These are phyloP conservation scores for Megaleporinus macrocephalus DNA, from an alignment of 2,113 vertebrate genomes.

Conservation along the genomic window DNA sequence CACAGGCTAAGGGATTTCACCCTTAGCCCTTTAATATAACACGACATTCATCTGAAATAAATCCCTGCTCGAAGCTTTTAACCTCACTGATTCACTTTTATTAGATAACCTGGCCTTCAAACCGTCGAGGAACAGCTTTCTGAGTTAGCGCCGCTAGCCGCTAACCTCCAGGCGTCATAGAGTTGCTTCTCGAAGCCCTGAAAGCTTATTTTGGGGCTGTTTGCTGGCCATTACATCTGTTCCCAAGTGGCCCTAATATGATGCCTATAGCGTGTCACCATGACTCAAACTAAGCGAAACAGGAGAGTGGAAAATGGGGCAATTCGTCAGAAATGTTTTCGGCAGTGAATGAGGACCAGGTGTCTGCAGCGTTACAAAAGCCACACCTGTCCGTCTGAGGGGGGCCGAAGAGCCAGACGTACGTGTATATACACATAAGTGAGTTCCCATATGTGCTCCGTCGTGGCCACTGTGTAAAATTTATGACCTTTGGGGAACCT, in stretches of 20 bases:
- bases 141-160: background rate
- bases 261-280: background rate
- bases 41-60: background rate
- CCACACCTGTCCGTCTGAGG: constrained; percentile 46
- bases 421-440: constrained; percentile 24
- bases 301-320: constrained; percentile 3
- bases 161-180: background rate
- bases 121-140: background rate
- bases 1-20: background rate
- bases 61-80: background rate
- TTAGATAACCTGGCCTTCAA: background rate
- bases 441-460: constrained; percentile 50
- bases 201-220: background rate
- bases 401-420: background rate
- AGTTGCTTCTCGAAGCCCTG: background rate
- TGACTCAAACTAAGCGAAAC: constrained; percentile 6
- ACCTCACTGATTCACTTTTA: background rate
- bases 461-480: constrained; percentile 38
- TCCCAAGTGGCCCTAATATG: background rate
- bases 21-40: background rate
- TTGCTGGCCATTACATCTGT: background rate
- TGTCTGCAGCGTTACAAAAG: constrained; percentile 10
- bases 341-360: constrained; percentile 33
- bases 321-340: constrained; percentile 14
- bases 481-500: constrained; percentile 56